A percentile compares a stretch with the other conserved stretches of the same genome.
phyloP scores from a whole-genome alignment of 2,113 vertebrate genomes.

The Abramis brama region DNA sequence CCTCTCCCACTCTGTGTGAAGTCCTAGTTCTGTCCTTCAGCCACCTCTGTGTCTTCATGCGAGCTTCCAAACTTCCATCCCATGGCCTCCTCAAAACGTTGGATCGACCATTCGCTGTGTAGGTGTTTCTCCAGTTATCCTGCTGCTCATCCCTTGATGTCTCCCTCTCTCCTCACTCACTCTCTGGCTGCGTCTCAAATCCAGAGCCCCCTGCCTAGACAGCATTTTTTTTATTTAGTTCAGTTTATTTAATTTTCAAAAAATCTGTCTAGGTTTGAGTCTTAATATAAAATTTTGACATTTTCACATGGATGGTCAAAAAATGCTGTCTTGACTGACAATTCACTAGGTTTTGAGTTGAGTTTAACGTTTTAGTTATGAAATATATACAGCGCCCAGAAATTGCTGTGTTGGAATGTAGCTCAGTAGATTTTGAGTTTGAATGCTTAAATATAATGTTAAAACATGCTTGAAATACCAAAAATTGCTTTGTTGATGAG shows the following conservation, averaged over 20 bases:
- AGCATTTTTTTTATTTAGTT: not conserved
- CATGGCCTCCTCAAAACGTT: conserved; percentile 18
- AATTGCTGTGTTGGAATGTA: not conserved
- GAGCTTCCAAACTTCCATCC: conserved; percentile 44
- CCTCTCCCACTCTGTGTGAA: conserved; percentile 36
- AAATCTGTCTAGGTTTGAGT: not conserved
- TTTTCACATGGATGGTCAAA: not conserved
- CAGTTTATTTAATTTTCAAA: not conserved
- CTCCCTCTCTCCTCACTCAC: not conserved
- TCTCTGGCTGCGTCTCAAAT: conserved; percentile 16
- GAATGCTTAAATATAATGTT: not conserved
- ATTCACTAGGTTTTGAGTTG: not conserved
- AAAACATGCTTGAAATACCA: not conserved
- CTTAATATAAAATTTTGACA: not conserved
- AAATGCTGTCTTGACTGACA: not conserved
- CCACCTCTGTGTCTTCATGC: conserved; percentile 48
- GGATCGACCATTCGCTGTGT: conserved; percentile 31
- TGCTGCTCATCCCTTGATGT: conserved; percentile 27
- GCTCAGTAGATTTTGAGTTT: not conserved
- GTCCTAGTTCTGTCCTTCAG: conserved; percentile 44
- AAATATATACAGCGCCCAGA: not conserved
- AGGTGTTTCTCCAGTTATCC: conserved; percentile 43
- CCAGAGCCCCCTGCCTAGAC: not conserved
- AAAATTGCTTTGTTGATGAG: not conserved
- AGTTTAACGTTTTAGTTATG: not conserved